Evolutionary conservation across 2,888 invertebrate species (phyloP).

Genomic region (Heliconius cydno): DNA sequence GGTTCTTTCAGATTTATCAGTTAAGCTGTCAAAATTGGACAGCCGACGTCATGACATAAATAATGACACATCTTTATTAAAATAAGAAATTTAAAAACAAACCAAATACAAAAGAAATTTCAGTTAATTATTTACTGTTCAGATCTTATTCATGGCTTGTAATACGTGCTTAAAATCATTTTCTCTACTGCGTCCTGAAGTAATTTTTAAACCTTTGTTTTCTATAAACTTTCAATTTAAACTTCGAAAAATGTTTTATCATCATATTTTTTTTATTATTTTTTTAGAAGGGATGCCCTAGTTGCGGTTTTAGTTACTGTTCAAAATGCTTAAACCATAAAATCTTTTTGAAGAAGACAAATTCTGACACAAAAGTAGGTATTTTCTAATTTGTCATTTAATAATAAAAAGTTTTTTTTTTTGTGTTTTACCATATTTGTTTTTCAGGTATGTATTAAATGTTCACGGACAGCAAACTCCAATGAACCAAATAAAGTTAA

Average conservation of each 20-base stretch:
- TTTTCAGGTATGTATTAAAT: conserved; percentile 71
- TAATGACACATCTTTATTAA: background rate
- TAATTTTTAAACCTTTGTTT: conserved; percentile 57
- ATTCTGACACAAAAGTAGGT: conserved; percentile 87
- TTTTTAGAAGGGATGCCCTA: conserved; percentile 91
- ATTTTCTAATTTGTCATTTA: conserved; percentile 74
- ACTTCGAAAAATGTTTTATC: background rate
- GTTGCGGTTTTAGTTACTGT: conserved; percentile 93
- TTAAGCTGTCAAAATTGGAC: background rate
- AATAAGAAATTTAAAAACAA: conserved; percentile 8
- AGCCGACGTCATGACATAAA: background rate
- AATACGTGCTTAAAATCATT: conserved; percentile 88
- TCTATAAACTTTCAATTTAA: background rate
- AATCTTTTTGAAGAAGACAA: conserved; percentile 85
- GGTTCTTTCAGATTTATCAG: background rate
- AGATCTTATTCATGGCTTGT: conserved; percentile 85
- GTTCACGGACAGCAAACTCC: conserved; percentile 55
- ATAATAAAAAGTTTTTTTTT: conserved; percentile 60
- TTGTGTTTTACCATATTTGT: background rate
- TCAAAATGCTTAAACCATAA: conserved; percentile 90
- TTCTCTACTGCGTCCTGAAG: conserved; percentile 89
- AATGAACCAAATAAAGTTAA: conserved; percentile 52
- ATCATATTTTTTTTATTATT: background rate
- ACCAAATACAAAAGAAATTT: background rate
- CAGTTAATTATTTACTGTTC: background rate